Evolutionary conservation across 2,797 vertebrate genomes (phyloP).

Genomic region (Caiman crocodilus): DNA sequence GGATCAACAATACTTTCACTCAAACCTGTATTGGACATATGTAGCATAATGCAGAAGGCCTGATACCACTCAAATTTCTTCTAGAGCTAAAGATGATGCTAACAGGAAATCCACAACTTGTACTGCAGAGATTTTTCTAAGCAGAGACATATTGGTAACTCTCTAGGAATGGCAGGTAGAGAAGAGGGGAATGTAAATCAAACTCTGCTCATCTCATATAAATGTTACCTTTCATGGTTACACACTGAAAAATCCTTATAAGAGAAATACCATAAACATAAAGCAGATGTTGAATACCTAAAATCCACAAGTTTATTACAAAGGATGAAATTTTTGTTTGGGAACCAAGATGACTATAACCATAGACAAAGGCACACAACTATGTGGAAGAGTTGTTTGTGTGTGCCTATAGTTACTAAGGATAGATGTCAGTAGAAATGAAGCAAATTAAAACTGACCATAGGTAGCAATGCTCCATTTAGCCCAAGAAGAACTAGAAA

Average conservation of each 20-base stretch:
- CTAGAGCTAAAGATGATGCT: not conserved
- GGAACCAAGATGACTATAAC: not conserved
- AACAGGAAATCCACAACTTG: not conserved
- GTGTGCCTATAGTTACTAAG: fast-evolving
- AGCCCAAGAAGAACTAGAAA: not conserved
- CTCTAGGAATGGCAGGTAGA: not conserved
- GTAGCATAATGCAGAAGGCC: not conserved
- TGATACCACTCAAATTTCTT: not conserved
- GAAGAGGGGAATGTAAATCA: not conserved
- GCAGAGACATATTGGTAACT: conserved; percentile 14
- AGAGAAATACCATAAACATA: conserved; percentile 27
- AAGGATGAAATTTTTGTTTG: conserved; percentile 27
- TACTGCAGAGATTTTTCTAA: not conserved
- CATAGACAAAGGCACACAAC: not conserved
- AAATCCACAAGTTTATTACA: conserved; percentile 30
- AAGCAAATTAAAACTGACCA: not conserved
- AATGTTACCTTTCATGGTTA: not conserved
- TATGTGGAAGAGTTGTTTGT: not conserved
- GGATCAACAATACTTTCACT: not conserved
- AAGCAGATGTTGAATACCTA: conserved; percentile 20
- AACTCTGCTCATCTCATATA: not conserved
- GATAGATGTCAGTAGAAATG: not conserved
- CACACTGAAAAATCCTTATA: not conserved
- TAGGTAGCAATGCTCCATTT: fast-evolving
- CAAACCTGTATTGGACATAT: not conserved